phyloP scores from a whole-genome alignment of 2,888 invertebrate genomes.

The Tridacna gigas region DNA sequence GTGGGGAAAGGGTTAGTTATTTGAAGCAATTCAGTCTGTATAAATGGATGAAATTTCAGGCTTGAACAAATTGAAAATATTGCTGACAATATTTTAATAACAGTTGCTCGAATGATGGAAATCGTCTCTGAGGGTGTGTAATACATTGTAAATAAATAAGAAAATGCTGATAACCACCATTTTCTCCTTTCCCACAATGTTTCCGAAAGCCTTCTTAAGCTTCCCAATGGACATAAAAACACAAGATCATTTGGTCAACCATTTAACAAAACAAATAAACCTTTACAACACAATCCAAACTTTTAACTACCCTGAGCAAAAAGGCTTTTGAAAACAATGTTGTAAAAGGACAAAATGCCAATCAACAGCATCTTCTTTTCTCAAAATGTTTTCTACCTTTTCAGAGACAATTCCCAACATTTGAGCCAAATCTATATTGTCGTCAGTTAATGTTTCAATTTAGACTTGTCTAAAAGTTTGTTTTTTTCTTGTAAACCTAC shows the following conservation, averaged over 20 bases:
- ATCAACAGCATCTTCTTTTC: background rate
- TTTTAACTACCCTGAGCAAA: background rate
- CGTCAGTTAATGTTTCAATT: background rate
- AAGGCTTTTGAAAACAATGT: background rate
- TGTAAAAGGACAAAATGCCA: background rate
- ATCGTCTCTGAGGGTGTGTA: background rate
- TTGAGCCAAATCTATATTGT: background rate
- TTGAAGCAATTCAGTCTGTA: too few relatives aligned
- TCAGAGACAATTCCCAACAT: background rate
- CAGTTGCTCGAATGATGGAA: too few relatives aligned
- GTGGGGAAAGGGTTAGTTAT: too few relatives aligned
- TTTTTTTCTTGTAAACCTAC: constrained; percentile 68
- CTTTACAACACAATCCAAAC: too few relatives aligned
- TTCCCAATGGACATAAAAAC: too few relatives aligned
- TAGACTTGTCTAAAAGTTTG: background rate
- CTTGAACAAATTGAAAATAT: too few relatives aligned
- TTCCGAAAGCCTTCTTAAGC: background rate
- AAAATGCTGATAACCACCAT: background rate
- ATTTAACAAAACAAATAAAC: too few relatives aligned
- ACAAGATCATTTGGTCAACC: too few relatives aligned
- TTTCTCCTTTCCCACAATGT: background rate
- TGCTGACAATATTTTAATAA: too few relatives aligned
- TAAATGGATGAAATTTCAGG: too few relatives aligned
- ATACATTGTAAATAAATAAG: background rate
- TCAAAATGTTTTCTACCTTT: too few relatives aligned